phyloP scores from a whole-genome alignment of 1,140 invertebrate genomes.

The Eueides isabella region DNA sequence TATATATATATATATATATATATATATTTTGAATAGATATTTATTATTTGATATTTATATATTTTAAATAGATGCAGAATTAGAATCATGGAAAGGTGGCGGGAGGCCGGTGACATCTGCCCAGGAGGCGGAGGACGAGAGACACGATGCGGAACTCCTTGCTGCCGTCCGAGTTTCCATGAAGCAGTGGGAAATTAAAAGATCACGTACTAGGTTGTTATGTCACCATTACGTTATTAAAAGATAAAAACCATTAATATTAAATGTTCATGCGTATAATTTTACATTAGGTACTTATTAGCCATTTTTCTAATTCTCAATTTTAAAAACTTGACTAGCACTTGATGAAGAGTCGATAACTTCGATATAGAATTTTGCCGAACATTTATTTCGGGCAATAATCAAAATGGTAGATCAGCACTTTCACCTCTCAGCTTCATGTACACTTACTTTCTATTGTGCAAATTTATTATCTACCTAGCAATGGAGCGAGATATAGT shows the following conservation, averaged over 20 bases:
- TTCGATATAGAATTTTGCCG: not conserved
- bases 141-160: conserved; percentile 83
- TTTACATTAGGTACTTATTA: not conserved
- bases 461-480: conserved; percentile 40
- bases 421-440: conserved; percentile 52
- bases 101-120: conserved; percentile 61
- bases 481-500: conserved; percentile 17
- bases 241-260: not conserved
- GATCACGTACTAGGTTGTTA: conserved; percentile 66
- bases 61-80: conserved; percentile 63
- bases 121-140: conserved; percentile 83
- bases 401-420: conserved; percentile 28
- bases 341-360: not conserved
- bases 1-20: no score
- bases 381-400: conserved; percentile 12
- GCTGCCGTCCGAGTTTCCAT: conserved; percentile 84
- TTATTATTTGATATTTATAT: no score
- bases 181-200: conserved; percentile 82
- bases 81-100: conserved; percentile 69
- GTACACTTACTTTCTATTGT: conserved; percentile 61
- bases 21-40: no score
- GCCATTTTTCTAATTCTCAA: not conserved
- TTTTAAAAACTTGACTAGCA: no score
- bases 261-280: not conserved
- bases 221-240: not conserved